phyloP scores from a whole-genome alignment of 2,113 vertebrate species.

The Lophochroa leadbeateri region DNA sequence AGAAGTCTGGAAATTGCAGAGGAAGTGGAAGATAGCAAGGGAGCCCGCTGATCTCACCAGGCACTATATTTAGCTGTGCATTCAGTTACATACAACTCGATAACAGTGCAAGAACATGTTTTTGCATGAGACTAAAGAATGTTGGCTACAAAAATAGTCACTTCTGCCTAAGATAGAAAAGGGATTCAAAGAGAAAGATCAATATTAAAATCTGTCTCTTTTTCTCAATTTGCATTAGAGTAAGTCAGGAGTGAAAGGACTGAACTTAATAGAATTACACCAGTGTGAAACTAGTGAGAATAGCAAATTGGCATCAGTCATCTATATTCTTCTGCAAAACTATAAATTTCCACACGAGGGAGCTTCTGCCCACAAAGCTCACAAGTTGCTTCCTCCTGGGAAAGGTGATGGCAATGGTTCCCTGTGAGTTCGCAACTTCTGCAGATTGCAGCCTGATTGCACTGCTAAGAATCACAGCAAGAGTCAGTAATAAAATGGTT shows the following conservation, averaged over 20 bases:
- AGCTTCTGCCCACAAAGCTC: constrained; percentile 12
- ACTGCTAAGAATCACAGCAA: background rate
- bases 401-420: accelerated
- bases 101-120: accelerated
- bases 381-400: background rate
- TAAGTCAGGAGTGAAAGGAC: background rate
- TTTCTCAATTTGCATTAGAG: background rate
- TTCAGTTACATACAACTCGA: background rate
- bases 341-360: constrained; percentile 38
- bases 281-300: background rate
- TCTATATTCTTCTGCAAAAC: background rate
- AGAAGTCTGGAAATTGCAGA: background rate
- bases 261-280: background rate
- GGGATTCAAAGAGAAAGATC: background rate
- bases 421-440: accelerated
- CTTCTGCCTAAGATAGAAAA: background rate
- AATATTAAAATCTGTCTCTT: background rate
- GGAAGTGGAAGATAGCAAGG: background rate
- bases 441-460: background rate
- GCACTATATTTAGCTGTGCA: accelerated
- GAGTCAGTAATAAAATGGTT: background rate
- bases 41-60: background rate
- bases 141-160: background rate
- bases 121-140: background rate
- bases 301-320: background rate